Evolutionary conservation across 2,888 invertebrate species (phyloP), one percentile per base, ranked within the genome.

Genomic region (Eledone cirrhosa): DNA sequence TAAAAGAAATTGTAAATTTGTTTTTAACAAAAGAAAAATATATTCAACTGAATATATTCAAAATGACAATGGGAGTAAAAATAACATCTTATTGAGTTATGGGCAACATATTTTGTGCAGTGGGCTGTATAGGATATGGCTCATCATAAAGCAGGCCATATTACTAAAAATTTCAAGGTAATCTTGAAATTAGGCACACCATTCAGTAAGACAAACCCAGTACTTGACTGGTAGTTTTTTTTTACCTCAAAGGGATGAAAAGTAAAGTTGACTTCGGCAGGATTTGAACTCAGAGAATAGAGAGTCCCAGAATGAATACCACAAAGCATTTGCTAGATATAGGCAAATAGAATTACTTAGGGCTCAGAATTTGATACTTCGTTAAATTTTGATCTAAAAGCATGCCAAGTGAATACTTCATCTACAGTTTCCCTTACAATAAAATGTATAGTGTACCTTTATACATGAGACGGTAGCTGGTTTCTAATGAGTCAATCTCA

Each of bases 401-500:
- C n/a, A 63, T 11, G 22, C 11, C 11, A 63, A 24, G 2, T 63
- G 24, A 63, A 11, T 2, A 11, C 63, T 24, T 14, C 7, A 24
- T 63, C 8, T 24, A 22, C 14, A 41, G 41, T 41, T 41, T 41
- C 41, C 41, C 11, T 41, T 41, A 41, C 41, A 41, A 11, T 41
- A 76, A 76, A 47, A n/a, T 19, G 7, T 48, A 65, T 19, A 69
- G 41, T 41, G 77, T 80, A 87, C 88, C 83, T 80, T 84, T 83
- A 41, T 83, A 81, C 24, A 85, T 79, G 41, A 78, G 78, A 79
- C 80, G 83, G 81, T 96, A 96, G 83, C 93, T 93, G 80, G 94
- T 91, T 91, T 97, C 95, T 29, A 95, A 86, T 0, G 93, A 92
- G 13, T 92, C 91, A 77, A 97, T 87, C 77, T 89, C 89, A 72